Base-by-base conservation (phyloP, 2,888 invertebrate genomes). In the Lepidonotus clava region DNA sequence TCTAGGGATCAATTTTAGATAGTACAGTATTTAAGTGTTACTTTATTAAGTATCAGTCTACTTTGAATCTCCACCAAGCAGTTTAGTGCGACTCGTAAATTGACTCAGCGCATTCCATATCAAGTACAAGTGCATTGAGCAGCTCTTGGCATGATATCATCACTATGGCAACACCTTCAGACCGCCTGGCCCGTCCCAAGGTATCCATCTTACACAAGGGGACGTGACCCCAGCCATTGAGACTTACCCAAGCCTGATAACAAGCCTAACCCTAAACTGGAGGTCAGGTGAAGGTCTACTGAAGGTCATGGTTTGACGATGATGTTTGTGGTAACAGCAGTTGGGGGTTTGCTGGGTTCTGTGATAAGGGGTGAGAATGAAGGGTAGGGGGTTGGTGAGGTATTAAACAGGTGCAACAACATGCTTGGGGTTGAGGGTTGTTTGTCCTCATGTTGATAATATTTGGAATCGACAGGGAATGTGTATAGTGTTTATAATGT, bases 321-420 rank as follows among this genome's bases (percentile, higher is more conserved):
- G 28, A 24, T 61, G 28, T 61, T 61, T 61, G 61, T 28, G 61
- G 24, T 61, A 61, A 2, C 61, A 61, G 61, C 14, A 61, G 61
- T 61, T 5, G n/a, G 61, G 24, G 21, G 61, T 61, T 61, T 61
- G 61, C 28, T 61, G 28, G 28, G 61, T 11, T 8, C n/a, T 4
- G 21, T n/a, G 53, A 11, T 53, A 11, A 53, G 8, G 56, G 14
- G 56, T 28, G 61, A 61, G 24, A 61, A 53, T 53, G 53, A 18
- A 8, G 53, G 53, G 53, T 24, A 28, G 14, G 56, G 14, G n/a
- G 21, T 28, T 1, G 28, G 61, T 61, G 61, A 24, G 2, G 61
- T 61, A 61, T 32, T 32, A 61, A 28, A 28, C 61, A 61, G 61
- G 61, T 61, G 61, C 28, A 61, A 61, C 24, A 61, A 61, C 61